These are phyloP conservation scores for Rattus rattus DNA, from an alignment of 2,113 vertebrate species.

Conservation along the genomic window DNA sequence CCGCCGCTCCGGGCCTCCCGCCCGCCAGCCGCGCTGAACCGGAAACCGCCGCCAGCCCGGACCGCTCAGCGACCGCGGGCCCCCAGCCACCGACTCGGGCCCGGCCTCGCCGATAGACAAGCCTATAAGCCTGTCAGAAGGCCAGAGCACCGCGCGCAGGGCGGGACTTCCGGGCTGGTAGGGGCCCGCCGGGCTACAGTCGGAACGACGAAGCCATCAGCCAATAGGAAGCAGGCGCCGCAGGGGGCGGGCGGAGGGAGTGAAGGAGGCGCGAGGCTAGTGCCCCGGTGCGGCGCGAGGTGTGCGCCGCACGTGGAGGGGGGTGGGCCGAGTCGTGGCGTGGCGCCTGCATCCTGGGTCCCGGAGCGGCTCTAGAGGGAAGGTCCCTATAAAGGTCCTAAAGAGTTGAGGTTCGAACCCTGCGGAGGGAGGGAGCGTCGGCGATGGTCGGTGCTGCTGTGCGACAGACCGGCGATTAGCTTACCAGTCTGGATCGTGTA, in stretches of 20 bases:
- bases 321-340: background rate
- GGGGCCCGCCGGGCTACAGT: constrained; percentile 82
- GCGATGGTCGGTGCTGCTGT: background rate
- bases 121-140: background rate
- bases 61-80: constrained; percentile 71
- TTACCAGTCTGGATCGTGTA: background rate
- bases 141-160: background rate
- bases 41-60: constrained; percentile 83
- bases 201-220: constrained; percentile 87
- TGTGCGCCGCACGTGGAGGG: constrained; percentile 76
- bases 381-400: background rate
- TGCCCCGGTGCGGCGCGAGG: constrained; percentile 18
- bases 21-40: constrained; percentile 82
- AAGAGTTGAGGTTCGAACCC: background rate
- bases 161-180: constrained; percentile 72
- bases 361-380: background rate
- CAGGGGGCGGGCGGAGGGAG: constrained; percentile 76
- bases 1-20: constrained; percentile 73
- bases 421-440: background rate
- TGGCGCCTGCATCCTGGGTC: background rate
- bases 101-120: constrained; percentile 62
- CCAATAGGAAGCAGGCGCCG: constrained; percentile 84
- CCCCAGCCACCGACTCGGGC: constrained; percentile 71
- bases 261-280: constrained; percentile 58
- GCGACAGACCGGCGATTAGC: background rate